phyloP scores from a whole-genome alignment of 2,888 invertebrate species.

The Falcaria lacertinaria region DNA sequence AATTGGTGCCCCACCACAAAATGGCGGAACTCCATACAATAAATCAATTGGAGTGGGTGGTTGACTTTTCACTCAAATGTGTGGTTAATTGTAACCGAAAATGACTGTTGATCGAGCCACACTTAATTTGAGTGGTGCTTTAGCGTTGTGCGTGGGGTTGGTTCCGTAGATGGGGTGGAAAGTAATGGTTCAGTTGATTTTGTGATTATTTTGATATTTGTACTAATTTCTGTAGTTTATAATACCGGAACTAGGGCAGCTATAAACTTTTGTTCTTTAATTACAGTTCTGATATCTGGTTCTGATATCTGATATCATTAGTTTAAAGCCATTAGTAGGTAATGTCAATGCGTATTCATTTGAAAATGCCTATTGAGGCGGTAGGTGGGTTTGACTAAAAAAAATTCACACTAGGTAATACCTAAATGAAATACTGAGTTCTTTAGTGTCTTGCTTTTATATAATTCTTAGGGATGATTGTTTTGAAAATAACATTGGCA shows the following conservation, averaged over 20 bases:
- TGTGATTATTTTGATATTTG: constrained; percentile 66
- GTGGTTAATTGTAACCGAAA: constrained; percentile 80
- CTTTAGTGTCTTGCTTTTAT: too few species aligned
- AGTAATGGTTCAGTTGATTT: constrained; percentile 64
- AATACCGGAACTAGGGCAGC: constrained; percentile 47
- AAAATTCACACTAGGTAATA: too few species aligned
- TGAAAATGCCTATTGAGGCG: too few species aligned
- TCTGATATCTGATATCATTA: too few species aligned
- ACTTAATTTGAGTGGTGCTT: constrained; percentile 79
- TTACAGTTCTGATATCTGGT: constrained; percentile 76
- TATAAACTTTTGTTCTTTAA: constrained; percentile 37
- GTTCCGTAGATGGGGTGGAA: constrained; percentile 46
- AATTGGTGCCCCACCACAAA: constrained; percentile 64
- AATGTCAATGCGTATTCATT: too few species aligned
- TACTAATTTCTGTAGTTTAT: constrained; percentile 51
- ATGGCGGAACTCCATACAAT: constrained; percentile 77
- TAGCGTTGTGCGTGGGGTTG: constrained; percentile 55
- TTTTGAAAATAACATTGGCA: too few species aligned
- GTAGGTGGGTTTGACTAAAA: too few species aligned
- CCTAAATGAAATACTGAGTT: too few species aligned
- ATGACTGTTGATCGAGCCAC: constrained; percentile 79
- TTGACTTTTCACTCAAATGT: constrained; percentile 80
- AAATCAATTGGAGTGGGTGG: constrained; percentile 80
- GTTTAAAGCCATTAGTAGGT: too few species aligned
- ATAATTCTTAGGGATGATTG: too few species aligned